Evolutionary conservation across 2,113 vertebrate genomes (phyloP), one percentile per base, ranked within the genome.

Genomic region (Oceanodroma tethys): DNA sequence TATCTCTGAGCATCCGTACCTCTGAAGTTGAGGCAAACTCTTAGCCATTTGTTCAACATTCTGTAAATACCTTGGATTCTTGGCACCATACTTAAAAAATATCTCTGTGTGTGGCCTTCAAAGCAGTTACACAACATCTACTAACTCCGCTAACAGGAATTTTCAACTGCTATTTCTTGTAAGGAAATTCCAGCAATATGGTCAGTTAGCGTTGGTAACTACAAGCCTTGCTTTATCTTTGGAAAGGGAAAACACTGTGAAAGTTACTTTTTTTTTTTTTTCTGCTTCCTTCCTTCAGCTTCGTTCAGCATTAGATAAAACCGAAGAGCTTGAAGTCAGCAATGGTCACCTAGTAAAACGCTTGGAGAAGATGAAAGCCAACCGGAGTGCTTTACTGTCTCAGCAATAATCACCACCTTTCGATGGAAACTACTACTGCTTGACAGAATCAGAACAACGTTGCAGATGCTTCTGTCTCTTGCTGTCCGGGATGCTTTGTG

Each of bases 301-400:
- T 43, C 99, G 99, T 30, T 98, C 99, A 2, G 99, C 99, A 1
- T 63, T 99, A 97, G 99, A 99, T 95, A 99, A 99, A 95, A 98
- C 99, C 0, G 99, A 99, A 40, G 99, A 99, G 93, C 98, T 99
- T 1, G 99, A 99, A 97, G 99, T 99, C 13, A 99, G 98, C 98
- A 99, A 99, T 15, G 99, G 98, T 72, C 99, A 99, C 93, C 97
- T 99, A 34, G 98, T 98, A 59, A 99, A 99, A 96, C 98, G 99
- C 38, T 96, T 99, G 97, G 99, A 99, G 90, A 99, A 99, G 97
- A 99, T 99, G 97, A 99, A 99, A 96, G 98, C 99, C 14, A 99
- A 98, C 79, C 97, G 99, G 15, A 99, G 98, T 6, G 98, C 98
- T 7, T 98, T 99, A 48, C 95, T 99, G 82, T 99, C 99, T 70